Percentiles rank a stretch among this genome's conserved stretches.
These are phyloP conservation scores for Epirrhoe alternata DNA, from an alignment of 2,888 invertebrate species.

Conservation along the genomic window DNA sequence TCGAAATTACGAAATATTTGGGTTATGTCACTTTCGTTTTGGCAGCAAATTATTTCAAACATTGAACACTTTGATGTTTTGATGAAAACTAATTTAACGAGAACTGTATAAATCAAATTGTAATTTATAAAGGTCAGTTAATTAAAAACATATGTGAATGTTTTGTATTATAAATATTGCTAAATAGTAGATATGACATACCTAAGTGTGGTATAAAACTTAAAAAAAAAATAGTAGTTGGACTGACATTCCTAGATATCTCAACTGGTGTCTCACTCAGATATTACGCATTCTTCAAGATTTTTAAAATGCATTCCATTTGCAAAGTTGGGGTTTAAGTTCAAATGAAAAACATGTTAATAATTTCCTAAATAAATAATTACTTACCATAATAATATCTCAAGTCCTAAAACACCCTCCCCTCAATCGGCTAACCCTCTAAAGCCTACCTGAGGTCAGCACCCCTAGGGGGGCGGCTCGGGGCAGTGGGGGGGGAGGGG, in stretches of 20 bases:
- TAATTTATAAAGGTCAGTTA: not conserved
- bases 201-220: too few relatives aligned
- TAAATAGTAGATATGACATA: not conserved
- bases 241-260: not conserved
- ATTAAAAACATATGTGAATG: constrained; percentile 5
- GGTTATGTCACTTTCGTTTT: not conserved
- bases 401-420: constrained; percentile 4
- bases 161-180: not conserved
- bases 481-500: not conserved
- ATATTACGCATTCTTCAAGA: too few relatives aligned
- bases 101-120: not conserved
- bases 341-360: not conserved
- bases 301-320: too few relatives aligned
- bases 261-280: not conserved
- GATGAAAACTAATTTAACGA: constrained; percentile 2
- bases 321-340: too few relatives aligned
- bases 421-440: constrained; percentile 13
- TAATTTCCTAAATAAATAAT: not conserved
- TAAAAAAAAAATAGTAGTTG: too few relatives aligned
- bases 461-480: constrained; percentile 2
- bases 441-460: constrained; percentile 32
- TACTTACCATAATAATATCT: not conserved
- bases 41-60: not conserved
- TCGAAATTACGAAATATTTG: not conserved
- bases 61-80: constrained; percentile 4